Conservation (phyloP, 2,113 vertebrate species). For the Formicarius rufipectus region DNA sequence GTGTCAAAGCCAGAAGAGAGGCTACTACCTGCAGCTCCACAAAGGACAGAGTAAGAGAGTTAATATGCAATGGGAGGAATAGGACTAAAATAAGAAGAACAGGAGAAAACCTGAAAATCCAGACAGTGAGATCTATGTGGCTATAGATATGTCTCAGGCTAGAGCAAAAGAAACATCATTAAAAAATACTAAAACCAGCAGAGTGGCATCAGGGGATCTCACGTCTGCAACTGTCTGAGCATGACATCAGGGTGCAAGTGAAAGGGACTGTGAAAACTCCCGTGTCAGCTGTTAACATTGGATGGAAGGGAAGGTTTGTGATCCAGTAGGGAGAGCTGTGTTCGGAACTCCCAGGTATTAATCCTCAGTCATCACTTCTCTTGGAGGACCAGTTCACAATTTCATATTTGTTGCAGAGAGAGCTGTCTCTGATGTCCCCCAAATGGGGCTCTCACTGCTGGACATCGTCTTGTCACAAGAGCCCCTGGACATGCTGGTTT, state of each 20-base stretch:
- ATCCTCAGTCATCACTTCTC: not conserved
- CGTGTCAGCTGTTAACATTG: rapidly evolving
- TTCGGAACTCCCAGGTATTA: not conserved
- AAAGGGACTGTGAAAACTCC: not conserved
- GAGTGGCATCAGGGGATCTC: not conserved
- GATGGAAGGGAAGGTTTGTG: rapidly evolving
- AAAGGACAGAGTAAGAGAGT: not conserved
- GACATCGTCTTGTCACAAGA: not conserved
- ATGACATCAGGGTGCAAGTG: rapidly evolving
- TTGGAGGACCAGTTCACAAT: not conserved
- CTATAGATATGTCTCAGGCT: not conserved
- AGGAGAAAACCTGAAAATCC: not conserved
- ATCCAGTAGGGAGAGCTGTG: rapidly evolving
- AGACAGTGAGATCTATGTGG: not conserved
- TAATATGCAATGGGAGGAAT: not conserved
- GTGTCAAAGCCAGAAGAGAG: not conserved
- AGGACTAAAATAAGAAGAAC: not conserved
- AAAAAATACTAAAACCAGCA: not conserved
- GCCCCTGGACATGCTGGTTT: rapidly evolving
- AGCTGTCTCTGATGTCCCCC: not conserved
- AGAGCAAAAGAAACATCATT: not conserved
- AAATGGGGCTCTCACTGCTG: not conserved
- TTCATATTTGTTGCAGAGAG: not conserved
- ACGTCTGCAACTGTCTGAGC: not conserved
- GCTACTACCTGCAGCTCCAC: not conserved